Evolutionary conservation across 2,888 invertebrate genomes (phyloP), one percentile per base, ranked within the genome.

Genomic region (Oxyteleia sp.): DNA sequence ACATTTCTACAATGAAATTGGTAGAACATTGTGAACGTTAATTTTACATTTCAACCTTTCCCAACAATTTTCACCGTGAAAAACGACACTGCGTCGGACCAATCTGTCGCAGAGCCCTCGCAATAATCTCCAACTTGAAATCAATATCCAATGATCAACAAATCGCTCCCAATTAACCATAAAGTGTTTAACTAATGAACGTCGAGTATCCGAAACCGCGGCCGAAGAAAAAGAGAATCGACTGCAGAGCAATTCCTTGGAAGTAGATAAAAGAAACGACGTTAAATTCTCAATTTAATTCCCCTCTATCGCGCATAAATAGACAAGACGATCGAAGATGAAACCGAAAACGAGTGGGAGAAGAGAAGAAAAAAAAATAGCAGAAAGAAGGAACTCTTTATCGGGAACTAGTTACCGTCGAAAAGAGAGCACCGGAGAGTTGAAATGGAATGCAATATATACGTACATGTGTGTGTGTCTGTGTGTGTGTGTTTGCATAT

Each of bases 391-490:
- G 64, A 68, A 61, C 41, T 41, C 13, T 68, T 76, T 76, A 75
- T 75, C 32, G 61, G 78, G 61, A 83, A 76, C 79, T 72, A 84
- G 68, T 81, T 76, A 69, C 47, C 61, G 55, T 29, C 43, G 66
- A 85, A 89, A 87, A 88, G 88, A 84, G 85, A 86, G 84, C 85
- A 85, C 43, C 69, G 26, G 20, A 0, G n/a, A 18, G 57, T 57
- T 85, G 85, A 85, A 85, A 61, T 87, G 89, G 90, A 91, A 91
- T 90, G 89, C 87, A 86, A 86, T 78, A 86, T 85, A 86, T 81
- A 82, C 84, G 84, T 84, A 83, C n/a, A 29, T 13, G 10, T 20
- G 10, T 41, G 16, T 23, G 5, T 11, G n/a, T n/a, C n/a, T n/a
- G n/a, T n/a, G n/a, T n/a, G n/a, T n/a, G n/a, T n/a, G n/a, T n/a